Base-by-base conservation (phyloP, 1,140 invertebrate genomes). In the Orius insidiosus region DNA sequence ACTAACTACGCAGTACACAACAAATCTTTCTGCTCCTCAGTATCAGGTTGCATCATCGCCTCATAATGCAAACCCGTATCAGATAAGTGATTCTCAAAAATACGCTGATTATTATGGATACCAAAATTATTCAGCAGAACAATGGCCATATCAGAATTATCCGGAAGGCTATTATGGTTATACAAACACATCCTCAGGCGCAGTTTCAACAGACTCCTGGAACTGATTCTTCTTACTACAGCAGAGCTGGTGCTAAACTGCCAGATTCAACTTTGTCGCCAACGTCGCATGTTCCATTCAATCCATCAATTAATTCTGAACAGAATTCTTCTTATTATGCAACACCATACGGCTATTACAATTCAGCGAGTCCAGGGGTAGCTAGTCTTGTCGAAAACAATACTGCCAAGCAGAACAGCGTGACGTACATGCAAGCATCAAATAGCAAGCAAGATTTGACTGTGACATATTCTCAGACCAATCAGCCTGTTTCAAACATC, bases 401-500 rank as follows among this genome's bases (percentile, higher is more conserved):
- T 35, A 4, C 44, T 24, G 14, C 36, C 31, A 30, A 41, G 16
- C 24, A 42, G 16, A 53, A 48, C 32, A 40, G 48, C 5, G 47
- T 54, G 45, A 55, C 53, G 3, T 56, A 56, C 37, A 56, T 56
- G 51, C 53, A 55, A 43, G 54, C 54, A 1, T 52, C 54, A 8
- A 55, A 50, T 34, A 32, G 40, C 11, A 31, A 30, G 7, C 19
- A 43, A n/a, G 24, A 35, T 8, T 48, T 46, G 10, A 56, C 45
- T 15, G 10, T 48, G 18, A 46, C 48, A 1, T 48, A 24, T 38
- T 45, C 41, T 18, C 46, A 44, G 45, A 13, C 19, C 24, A 32
- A 32, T 9, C 38, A 44, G 30, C 32, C 45, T 8, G 69, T 60
- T 9, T 68, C 76, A 1, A 78, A 80, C 52, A 70, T 85, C 30